Evolutionary conservation across 2,113 vertebrate species (phyloP), one percentile per base, ranked within the genome.

Genomic region (Eretmodus cyanostictus): DNA sequence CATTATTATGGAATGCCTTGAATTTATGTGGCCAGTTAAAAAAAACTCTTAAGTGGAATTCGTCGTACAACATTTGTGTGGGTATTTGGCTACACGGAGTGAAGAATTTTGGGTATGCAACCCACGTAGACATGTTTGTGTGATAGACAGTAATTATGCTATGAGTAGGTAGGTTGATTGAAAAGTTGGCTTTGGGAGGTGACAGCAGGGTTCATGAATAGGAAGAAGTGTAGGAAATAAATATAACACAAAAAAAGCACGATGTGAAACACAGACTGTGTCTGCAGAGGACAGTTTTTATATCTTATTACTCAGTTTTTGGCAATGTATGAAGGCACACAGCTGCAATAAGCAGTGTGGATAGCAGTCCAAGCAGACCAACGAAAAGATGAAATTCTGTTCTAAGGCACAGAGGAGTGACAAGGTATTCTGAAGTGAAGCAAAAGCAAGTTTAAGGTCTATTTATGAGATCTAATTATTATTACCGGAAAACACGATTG

Each of bases 391-490:
- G 19, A 13, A 87, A 89, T 81, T 45, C 24, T 22, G 63, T 81
- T 85, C 71, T 53, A 51, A 81, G 42, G 78, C 68, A 84, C 10
- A 31, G 13, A 22, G 66, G 76, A 89, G 38, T 53, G 73, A 82
- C 38, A 80, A 57, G 57, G 86, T 73, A 42, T 80, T 38, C 19
- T 85, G 73, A 85, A 89, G 92, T 84, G 84, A 63, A 91, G 86
- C 57, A 86, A 88, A 89, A 79, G 89, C 71, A 78, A 92, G 88
- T 91, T 61, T 81, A 81, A 88, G 73, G 85, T 78, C 27, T 40
- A 14, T 80, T 91, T 83, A 92, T 92, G 89, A 91, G 81, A 80
- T 66, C 73, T 82, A 81, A 89, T 63, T 80, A 61, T 87, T 78
- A 89, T 92, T 79, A 85, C 59, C 40, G 27, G 8, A 27, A 71